Evolutionary conservation across 2,888 invertebrate genomes (phyloP).

Genomic region (Himalopsyche kuldschensis): DNA sequence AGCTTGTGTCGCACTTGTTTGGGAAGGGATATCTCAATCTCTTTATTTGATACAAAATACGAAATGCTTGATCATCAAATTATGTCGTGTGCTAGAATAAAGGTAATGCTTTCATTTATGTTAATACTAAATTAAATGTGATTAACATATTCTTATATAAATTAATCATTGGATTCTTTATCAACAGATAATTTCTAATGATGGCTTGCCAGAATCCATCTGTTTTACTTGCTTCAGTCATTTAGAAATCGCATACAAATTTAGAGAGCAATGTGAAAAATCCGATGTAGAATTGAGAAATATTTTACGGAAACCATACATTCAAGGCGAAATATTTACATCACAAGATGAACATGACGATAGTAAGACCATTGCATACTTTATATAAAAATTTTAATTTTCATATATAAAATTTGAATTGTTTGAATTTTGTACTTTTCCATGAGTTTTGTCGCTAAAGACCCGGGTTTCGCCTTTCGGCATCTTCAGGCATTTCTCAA

Average conservation of each 20-base stretch:
- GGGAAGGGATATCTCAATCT: not conserved
- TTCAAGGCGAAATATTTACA: not conserved
- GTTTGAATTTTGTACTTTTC: too few species aligned
- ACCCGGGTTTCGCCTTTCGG: too few species aligned
- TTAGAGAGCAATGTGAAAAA: slow-evolving; percentile 15
- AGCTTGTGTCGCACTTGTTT: slow-evolving; percentile 3
- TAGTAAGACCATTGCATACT: not conserved
- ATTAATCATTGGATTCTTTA: not conserved
- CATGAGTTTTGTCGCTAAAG: too few species aligned
- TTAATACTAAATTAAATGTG: too few species aligned
- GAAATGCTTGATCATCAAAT: not conserved
- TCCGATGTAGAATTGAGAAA: slow-evolving; percentile 7
- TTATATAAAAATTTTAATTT: too few species aligned
- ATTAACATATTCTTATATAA: not conserved
- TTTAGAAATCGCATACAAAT: slow-evolving; percentile 11
- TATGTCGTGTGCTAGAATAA: slow-evolving; percentile 6
- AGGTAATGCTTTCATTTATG: not conserved
- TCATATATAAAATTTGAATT: too few species aligned
- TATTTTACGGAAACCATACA: not conserved
- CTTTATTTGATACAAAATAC: not conserved
- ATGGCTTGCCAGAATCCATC: slow-evolving; percentile 8
- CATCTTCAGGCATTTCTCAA: too few species aligned
- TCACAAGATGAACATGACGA: not conserved
- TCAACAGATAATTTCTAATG: not conserved
- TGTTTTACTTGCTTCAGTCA: not conserved